Base-by-base conservation (phyloP, 1,140 invertebrate genomes). In the Drosophila watanabei region DNA sequence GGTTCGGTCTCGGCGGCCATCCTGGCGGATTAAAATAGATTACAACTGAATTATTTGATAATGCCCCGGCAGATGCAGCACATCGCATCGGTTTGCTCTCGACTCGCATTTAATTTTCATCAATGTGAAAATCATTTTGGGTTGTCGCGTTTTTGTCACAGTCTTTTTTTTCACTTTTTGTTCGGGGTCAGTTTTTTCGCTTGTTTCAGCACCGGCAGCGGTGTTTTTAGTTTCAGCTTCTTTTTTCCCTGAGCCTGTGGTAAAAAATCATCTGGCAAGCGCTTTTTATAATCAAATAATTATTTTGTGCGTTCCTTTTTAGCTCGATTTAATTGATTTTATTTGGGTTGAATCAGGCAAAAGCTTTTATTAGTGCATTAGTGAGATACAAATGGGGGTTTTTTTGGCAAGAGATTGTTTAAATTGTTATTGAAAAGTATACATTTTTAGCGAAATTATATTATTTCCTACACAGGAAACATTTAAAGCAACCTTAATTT, bases 11-110 rank as follows among this genome's bases (percentile, higher is more conserved):
- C n/a, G 39, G 11, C 14, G 45, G 37, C 32, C 48, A 37, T 35
- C 24, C 63, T 13, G 58, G 18, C 78, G 56, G 82, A 77, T 85
- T 85, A 85, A 85, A 85, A 70, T 56, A 73, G 82, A 85, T 85
- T 85, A 85, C 82, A 80, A 59, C 49, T 77, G 82, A 80, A 85
- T 85, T 85, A 85, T 85, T 85, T 85, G 82, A 85, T 85, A 85
- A 85, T 80, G 57, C 60, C 57, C 60, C 56, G 30, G 33, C 45
- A 75, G 61, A 48, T 57, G 56, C 43, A 62, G 45, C 46, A 75
- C 60, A 49, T 69, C 58, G 46, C 32, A 71, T 45, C 48, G 39
- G 63, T 57, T 57, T 37, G 43, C 20, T 20, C 56, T 20, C 68
- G 68, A 30, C 10, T 56, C 45, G 35, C 49, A 59, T 70, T 83